Percentiles rank a stretch among this genome's conserved stretches.
phyloP scores from a whole-genome alignment of 64 coral and sea anemone genomes.

The Actinia equina region DNA sequence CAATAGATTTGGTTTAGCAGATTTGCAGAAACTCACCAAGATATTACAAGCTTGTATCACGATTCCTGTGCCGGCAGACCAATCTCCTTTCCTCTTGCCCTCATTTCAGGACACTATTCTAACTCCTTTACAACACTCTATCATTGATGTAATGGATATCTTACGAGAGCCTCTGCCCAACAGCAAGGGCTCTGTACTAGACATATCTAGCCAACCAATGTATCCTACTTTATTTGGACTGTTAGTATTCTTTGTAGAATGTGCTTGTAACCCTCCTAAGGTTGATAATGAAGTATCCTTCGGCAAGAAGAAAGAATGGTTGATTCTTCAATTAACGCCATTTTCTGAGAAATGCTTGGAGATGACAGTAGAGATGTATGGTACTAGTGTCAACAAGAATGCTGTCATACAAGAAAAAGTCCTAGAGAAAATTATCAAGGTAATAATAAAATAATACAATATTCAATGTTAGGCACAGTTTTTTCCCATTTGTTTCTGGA shows the following conservation, averaged over 20 bases:
- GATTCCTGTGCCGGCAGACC: constrained; percentile 76
- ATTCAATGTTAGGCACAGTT: too few relatives aligned
- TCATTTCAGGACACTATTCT: constrained; percentile 84
- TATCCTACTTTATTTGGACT: constrained; percentile 85
- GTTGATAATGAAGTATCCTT: constrained; percentile 36
- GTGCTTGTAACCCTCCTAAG: constrained; percentile 56
- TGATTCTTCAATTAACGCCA: constrained; percentile 58
- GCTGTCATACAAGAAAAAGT: constrained; percentile 93
- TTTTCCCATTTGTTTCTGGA: too few relatives aligned
- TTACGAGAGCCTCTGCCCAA: constrained; percentile 74
- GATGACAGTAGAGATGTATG: constrained; percentile 64
- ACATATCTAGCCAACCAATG: constrained; percentile 87
- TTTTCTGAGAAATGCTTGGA: constrained; percentile 91
- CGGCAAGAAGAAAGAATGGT: constrained; percentile 76
- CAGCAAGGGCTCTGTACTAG: constrained; percentile 57
- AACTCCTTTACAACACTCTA: constrained; percentile 78
- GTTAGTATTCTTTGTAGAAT: constrained; percentile 69
- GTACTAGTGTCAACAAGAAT: constrained; percentile 50
- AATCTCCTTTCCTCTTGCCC: constrained; percentile 80
- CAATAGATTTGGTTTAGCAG: constrained; percentile 90
- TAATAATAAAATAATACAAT: constrained; percentile 28
- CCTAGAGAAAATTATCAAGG: constrained; percentile 84
- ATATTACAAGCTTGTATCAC: constrained; percentile 66
- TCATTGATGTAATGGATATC: constrained; percentile 79
- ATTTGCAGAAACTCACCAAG: constrained; percentile 85